Conservation (phyloP, 2,888 invertebrate genomes). For the Dysmachus trigonus region DNA sequence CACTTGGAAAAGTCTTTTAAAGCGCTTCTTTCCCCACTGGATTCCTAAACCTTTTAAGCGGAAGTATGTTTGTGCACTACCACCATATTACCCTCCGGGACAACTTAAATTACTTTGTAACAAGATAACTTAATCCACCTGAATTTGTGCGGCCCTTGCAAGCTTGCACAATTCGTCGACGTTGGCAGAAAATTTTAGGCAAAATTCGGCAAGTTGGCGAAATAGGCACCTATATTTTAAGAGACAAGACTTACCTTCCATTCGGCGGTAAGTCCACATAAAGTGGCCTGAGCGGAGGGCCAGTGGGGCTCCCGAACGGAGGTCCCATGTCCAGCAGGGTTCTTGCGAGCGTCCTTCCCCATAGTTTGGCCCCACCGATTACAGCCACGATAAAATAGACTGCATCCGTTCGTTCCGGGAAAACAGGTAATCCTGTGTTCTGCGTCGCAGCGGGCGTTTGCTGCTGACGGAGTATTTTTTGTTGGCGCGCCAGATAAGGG, state of each 20-base stretch:
- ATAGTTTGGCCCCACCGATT: constrained; percentile 55
- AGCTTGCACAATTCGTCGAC: neutral
- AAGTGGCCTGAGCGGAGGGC: constrained; percentile 54
- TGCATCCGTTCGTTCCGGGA: constrained; percentile 54
- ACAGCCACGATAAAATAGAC: constrained; percentile 56
- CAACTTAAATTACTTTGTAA: neutral
- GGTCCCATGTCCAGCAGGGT: constrained; percentile 55
- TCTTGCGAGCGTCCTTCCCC: constrained; percentile 54
- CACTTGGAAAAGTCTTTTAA: too few relatives aligned
- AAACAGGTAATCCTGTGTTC: constrained; percentile 50
- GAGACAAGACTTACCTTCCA: constrained; percentile 52
- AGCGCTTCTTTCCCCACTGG: too few relatives aligned
- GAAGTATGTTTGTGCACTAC: neutral
- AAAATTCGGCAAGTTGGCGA: neutral
- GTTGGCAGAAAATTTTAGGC: neutral
- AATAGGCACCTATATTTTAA: neutral
- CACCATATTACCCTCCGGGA: neutral
- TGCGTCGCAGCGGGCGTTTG: constrained; percentile 22
- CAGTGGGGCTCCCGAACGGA: constrained; percentile 54
- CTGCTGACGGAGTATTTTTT: constrained; percentile 12
- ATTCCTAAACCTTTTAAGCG: neutral
- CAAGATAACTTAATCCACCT: neutral
- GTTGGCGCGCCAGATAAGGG: neutral
- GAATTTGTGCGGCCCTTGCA: neutral
- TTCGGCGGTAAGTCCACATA: constrained; percentile 55